phyloP scores from a whole-genome alignment of 2,113 vertebrate species.

The Artemisiospiza belli region DNA sequence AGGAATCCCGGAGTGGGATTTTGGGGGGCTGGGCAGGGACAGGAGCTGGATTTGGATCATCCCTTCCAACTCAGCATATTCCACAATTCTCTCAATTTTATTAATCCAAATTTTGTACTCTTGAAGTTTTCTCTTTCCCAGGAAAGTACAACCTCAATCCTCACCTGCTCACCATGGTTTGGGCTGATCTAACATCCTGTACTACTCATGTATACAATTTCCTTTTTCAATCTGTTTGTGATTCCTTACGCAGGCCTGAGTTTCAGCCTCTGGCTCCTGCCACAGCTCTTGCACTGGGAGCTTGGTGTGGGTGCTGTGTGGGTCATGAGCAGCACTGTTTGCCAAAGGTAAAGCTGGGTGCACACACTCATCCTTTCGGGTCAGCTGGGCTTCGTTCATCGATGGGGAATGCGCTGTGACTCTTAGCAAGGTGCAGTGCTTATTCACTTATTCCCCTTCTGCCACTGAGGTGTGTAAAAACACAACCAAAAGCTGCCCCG shows the following conservation, averaged over 20 bases:
- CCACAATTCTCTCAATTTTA: neutral
- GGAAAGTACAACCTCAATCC: neutral
- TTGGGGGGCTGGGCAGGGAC: neutral
- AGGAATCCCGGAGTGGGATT: neutral
- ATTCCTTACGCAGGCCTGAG: neutral
- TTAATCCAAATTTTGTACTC: neutral
- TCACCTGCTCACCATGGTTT: neutral
- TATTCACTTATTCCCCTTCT: neutral
- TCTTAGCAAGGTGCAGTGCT: neutral
- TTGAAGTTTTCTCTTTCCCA: neutral
- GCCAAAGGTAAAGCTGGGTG: slow-evolving; percentile 14
- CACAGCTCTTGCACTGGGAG: neutral
- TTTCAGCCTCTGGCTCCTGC: neutral
- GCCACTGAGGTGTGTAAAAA: neutral
- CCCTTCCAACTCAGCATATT: neutral
- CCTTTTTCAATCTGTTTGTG: neutral
- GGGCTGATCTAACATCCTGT: neutral
- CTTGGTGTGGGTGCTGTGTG: neutral
- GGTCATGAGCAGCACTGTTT: slow-evolving; percentile 36
- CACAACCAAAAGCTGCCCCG: neutral
- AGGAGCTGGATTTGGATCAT: neutral
- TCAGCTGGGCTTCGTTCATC: neutral
- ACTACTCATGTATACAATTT: neutral
- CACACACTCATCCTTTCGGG: neutral
- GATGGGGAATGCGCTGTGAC: neutral